These are phyloP conservation scores for Cephalopachus bancanus DNA, from an alignment of 2,797 vertebrate species.

Conservation along the genomic window DNA sequence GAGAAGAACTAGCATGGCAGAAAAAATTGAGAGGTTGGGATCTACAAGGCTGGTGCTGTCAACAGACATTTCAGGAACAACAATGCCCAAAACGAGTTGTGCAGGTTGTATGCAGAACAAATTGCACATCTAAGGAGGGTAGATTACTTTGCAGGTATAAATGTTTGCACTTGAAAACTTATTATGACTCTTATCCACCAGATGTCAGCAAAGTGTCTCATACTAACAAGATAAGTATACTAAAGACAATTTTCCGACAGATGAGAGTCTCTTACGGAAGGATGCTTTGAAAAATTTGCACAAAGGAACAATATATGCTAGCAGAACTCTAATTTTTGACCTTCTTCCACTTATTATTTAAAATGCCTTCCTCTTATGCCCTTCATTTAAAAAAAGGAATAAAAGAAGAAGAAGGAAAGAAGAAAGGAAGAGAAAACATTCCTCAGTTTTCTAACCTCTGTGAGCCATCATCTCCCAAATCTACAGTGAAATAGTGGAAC, in stretches of 20 bases:
- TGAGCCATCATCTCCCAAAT: not conserved
- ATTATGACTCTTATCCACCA: slow-evolving; percentile 70
- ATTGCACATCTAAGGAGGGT: not conserved
- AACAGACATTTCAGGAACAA: not conserved
- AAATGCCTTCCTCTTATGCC: not conserved
- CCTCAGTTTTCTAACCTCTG: not conserved
- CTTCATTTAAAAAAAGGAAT: too few relatives aligned
- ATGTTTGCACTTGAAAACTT: not conserved
- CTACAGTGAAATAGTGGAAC: not conserved
- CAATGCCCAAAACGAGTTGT: rapidly evolving
- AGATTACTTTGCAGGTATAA: not conserved
- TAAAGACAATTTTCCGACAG: slow-evolving; percentile 22
- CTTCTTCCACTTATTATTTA: slow-evolving; percentile 29
- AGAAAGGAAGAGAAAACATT: not conserved
- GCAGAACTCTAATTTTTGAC: not conserved
- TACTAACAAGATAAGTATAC: not conserved
- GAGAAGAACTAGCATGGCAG: not conserved
- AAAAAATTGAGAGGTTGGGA: not conserved
- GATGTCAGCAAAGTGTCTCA: slow-evolving; percentile 79
- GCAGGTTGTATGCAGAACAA: not conserved
- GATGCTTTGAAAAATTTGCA: not conserved
- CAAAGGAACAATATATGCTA: not conserved
- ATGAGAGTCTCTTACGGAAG: slow-evolving; percentile 2
- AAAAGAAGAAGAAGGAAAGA: not conserved
- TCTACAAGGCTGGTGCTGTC: not conserved